Percentiles rank a stretch among this genome's conserved stretches.
Evolutionary conservation across 2,113 vertebrate genomes (phyloP).

Genomic region (Nanger granti): DNA sequence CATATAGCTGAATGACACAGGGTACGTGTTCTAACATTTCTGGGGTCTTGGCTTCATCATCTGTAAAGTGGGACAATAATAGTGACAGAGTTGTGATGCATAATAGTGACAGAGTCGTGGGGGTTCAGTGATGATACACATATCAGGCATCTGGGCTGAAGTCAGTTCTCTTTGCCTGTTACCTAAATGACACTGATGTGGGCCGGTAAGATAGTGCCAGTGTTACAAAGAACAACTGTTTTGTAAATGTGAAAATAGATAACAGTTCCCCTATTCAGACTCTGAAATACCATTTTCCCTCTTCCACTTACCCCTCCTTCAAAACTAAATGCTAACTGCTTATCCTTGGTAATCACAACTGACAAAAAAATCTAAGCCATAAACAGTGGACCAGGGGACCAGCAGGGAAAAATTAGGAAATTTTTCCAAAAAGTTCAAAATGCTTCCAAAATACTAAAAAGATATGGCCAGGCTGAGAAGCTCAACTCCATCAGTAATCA

Average conservation of each 20-base stretch:
- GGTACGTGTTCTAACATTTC: background rate
- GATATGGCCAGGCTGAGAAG: background rate
- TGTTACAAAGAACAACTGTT: background rate
- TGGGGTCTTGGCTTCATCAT: background rate
- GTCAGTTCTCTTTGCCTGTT: background rate
- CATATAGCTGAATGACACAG: background rate
- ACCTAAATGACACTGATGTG: background rate
- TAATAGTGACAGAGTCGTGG: fast-evolving
- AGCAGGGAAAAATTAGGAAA: background rate
- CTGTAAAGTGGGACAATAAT: background rate
- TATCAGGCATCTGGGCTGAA: background rate
- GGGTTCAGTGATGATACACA: fast-evolving
- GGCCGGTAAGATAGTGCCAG: too few species aligned
- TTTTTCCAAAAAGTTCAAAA: background rate
- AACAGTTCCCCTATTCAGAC: background rate
- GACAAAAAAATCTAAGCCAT: background rate
- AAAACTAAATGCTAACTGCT: background rate
- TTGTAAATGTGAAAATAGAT: background rate
- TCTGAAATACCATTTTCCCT: background rate
- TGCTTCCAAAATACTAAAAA: background rate
- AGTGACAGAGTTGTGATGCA: background rate
- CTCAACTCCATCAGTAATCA: background rate
- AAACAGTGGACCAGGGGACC: background rate
- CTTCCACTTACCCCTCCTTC: background rate
- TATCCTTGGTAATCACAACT: background rate